Conservation (phyloP, 2,888 invertebrate genomes). For the Tipula vernalis region DNA sequence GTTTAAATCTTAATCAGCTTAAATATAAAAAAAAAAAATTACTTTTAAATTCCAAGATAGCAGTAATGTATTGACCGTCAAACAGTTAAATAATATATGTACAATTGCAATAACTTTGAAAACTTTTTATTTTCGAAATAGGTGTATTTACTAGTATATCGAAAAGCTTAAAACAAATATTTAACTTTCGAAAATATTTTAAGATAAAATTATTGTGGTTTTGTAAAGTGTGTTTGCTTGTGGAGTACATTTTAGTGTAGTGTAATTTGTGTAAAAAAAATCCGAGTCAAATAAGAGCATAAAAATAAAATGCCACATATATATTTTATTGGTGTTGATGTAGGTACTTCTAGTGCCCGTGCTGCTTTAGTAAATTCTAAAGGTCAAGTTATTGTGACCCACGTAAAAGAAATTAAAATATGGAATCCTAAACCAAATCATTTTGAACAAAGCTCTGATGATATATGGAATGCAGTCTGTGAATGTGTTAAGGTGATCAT, state of each 20-base stretch:
- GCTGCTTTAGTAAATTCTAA: constrained; percentile 61
- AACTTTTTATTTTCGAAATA: not conserved
- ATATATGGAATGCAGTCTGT: constrained; percentile 66
- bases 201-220: not conserved
- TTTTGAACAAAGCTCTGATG: constrained; percentile 82
- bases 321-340: constrained; percentile 80
- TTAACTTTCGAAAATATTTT: not conserved
- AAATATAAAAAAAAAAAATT: not conserved
- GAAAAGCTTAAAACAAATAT: not conserved
- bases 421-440: constrained; percentile 65
- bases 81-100: not conserved
- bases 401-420: constrained; percentile 54
- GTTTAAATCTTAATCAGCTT: not conserved
- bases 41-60: not conserved
- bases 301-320: constrained; percentile 22
- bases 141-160: not conserved
- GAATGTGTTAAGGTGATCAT: constrained; percentile 57
- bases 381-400: constrained; percentile 53
- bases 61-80: not conserved
- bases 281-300: not conserved
- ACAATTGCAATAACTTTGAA: not conserved
- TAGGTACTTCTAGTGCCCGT: constrained; percentile 83
- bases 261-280: not conserved
- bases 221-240: not conserved
- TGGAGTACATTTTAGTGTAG: not conserved